phyloP scores from a whole-genome alignment of 2,797 vertebrate species.

The Labroides dimidiatus region DNA sequence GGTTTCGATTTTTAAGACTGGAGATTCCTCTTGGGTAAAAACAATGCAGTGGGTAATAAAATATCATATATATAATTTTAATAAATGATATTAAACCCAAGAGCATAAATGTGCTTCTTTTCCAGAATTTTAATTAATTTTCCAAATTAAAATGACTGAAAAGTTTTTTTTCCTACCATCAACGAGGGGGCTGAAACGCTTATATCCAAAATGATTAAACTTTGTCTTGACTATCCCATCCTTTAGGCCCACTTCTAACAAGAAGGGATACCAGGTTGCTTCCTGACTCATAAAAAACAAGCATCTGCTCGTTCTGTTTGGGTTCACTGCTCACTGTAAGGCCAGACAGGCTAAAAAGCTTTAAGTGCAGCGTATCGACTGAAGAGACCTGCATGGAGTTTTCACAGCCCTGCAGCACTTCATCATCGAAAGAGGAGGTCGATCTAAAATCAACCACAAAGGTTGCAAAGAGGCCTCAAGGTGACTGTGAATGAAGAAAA shows the following conservation, averaged over 20 bases:
- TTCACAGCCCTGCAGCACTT: slow-evolving; percentile 16
- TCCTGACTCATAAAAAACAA: slow-evolving; percentile 6
- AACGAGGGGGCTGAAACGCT: not conserved
- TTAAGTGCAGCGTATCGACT: slow-evolving; percentile 38
- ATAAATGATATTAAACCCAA: too few species aligned
- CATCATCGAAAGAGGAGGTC: slow-evolving; percentile 20
- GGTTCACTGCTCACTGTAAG: not conserved
- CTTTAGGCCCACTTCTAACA: not conserved
- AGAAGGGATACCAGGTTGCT: not conserved
- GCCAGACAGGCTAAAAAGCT: slow-evolving; percentile 37
- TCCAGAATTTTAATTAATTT: too few species aligned
- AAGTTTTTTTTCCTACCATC: not conserved
- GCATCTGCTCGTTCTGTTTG: slow-evolving; percentile 3
- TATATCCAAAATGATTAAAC: not conserved
- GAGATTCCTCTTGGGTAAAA: too few species aligned
- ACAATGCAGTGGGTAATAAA: too few species aligned
- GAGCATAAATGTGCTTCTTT: too few species aligned
- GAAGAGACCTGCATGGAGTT: slow-evolving; percentile 41
- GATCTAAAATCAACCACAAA: slow-evolving; percentile 20
- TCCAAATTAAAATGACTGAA: not conserved
- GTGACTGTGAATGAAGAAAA: slow-evolving; percentile 7
- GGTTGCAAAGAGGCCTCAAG: slow-evolving; percentile 20
- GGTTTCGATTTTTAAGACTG: too few species aligned
- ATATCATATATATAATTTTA: too few species aligned
- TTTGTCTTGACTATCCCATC: not conserved